Conservation (phyloP, 2,888 invertebrate genomes). For the Gastracanthus pulcherrimus region DNA sequence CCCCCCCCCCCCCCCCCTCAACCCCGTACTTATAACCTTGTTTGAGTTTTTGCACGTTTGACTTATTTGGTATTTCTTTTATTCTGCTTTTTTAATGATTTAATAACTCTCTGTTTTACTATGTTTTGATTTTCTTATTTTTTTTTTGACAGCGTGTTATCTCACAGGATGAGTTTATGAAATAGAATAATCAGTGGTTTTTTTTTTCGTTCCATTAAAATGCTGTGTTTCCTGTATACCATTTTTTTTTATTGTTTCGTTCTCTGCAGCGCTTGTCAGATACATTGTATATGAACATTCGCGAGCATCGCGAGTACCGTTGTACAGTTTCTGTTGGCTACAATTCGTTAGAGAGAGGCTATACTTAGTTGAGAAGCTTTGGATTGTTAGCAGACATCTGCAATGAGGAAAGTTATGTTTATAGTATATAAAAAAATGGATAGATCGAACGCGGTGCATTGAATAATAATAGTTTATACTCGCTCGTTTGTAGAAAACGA, state of each 20-base stretch:
- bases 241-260: neutral
- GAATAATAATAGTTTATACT: too few species aligned
- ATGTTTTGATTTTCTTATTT: neutral
- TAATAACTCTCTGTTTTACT: neutral
- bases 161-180: neutral
- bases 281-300: constrained; percentile 2
- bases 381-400: too few species aligned
- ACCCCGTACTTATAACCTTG: constrained; percentile 16
- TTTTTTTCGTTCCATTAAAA: neutral
- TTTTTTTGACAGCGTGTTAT: neutral
- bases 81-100: constrained; percentile 57
- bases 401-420: too few species aligned
- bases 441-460: too few species aligned
- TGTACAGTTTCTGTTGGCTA: too few species aligned
- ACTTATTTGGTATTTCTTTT: constrained; percentile 50
- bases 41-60: constrained; percentile 58
- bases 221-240: neutral
- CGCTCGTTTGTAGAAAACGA: too few species aligned
- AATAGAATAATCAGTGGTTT: constrained; percentile 4
- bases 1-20: neutral
- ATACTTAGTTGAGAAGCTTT: too few species aligned
- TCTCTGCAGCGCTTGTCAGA: constrained; percentile 24
- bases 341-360: too few species aligned
- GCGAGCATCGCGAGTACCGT: constrained; percentile 2
- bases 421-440: too few species aligned